Evolutionary conservation across 2,797 vertebrate genomes (phyloP).

Genomic region (Anguilla marmorata): DNA sequence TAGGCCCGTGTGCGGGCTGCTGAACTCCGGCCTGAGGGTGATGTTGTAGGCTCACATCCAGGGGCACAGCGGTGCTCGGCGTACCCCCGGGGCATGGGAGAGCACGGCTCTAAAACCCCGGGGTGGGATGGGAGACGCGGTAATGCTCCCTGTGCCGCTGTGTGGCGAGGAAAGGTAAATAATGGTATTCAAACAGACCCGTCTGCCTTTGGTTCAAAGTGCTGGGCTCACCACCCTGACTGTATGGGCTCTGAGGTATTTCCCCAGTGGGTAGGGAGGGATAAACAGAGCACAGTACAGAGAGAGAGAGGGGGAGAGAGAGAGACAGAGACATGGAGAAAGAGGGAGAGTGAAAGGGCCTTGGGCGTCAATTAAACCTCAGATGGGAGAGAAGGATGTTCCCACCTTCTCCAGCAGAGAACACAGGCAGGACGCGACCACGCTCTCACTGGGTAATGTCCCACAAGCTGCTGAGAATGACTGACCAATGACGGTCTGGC

Average conservation of each 20-base stretch:
- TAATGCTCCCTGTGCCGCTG: not conserved
- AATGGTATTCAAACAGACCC: constrained; percentile 12
- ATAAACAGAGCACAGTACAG: constrained; percentile 29
- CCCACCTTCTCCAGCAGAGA: not conserved
- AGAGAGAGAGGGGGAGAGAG: not conserved
- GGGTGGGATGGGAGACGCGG: not conserved
- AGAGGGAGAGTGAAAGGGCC: not conserved
- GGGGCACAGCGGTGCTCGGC: not conserved
- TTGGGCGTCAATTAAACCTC: too few relatives aligned
- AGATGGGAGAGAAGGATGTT: constrained; percentile 8
- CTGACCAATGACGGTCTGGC: not conserved
- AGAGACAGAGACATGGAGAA: not conserved
- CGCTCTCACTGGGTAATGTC: not conserved
- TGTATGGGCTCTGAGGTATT: not conserved
- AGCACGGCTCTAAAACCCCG: not conserved
- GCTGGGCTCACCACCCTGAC: not conserved
- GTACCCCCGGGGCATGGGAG: not conserved
- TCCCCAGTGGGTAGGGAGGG: not conserved
- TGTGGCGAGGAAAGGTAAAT: not conserved
- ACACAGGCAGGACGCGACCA: not conserved
- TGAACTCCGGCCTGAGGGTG: not conserved
- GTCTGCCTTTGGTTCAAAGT: not conserved
- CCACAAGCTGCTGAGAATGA: not conserved
- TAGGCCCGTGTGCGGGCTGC: not conserved
- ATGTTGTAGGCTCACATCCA: not conserved